These are phyloP conservation scores for Eustalomyia histrio DNA, from an alignment of 2,888 invertebrate species.

Conservation along the genomic window DNA sequence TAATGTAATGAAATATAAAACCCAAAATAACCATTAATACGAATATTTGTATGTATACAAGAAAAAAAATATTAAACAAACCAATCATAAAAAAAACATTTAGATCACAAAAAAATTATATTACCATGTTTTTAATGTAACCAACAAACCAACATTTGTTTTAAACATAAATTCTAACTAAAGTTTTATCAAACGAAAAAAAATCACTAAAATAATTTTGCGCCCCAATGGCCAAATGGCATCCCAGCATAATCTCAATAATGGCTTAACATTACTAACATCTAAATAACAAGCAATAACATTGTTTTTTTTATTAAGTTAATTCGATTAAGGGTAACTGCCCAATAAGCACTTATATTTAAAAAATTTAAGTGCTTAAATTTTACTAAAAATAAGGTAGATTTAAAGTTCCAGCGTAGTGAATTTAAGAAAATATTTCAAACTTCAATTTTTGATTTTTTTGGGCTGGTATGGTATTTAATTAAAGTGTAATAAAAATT, in stretches of 20 bases:
- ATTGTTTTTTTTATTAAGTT: too few species aligned
- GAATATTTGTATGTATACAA: not conserved
- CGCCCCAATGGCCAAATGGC: constrained; percentile 16
- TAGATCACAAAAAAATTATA: constrained; percentile 17
- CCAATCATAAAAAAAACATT: constrained; percentile 40
- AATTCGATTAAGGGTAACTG: too few species aligned
- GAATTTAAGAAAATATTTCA: too few species aligned
- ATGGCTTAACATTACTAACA: too few species aligned
- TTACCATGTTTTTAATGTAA: constrained; percentile 30
- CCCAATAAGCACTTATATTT: too few species aligned
- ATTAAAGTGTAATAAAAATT: too few species aligned
- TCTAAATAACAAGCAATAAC: too few species aligned
- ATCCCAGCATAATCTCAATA: not conserved
- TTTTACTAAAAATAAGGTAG: too few species aligned
- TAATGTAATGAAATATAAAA: constrained; percentile 47
- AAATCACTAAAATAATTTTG: constrained; percentile 13
- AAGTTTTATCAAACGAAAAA: constrained; percentile 18
- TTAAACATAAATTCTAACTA: constrained; percentile 52
- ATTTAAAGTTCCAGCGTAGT: too few species aligned
- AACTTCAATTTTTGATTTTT: too few species aligned
- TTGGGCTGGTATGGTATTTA: too few species aligned
- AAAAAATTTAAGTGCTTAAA: too few species aligned
- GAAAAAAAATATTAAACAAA: constrained; percentile 22
- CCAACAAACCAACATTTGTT: constrained; percentile 30
- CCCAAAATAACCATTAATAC: constrained; percentile 3